Evolutionary conservation across 2,888 invertebrate genomes (phyloP), one percentile per base, ranked within the genome.

Genomic region (Ormyrus thymus): DNA sequence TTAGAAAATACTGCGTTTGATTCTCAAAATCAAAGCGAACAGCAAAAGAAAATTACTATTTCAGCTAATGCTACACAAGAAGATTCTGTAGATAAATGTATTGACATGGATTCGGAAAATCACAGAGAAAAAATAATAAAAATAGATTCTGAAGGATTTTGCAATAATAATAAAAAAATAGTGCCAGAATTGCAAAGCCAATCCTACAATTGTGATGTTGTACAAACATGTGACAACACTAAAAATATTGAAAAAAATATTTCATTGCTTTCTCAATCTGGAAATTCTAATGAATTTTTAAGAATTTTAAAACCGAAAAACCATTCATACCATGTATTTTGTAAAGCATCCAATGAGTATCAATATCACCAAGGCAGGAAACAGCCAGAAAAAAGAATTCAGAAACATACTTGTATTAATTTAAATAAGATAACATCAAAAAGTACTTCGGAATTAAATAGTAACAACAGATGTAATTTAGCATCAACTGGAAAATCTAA

Each of bases 391-490:
- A 53, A 61, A 10, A 53, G 10, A 66, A 59, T 29, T 13, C 7
- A 43, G 6, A 76, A 70, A 62, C 58, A 29, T 45, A 6, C 15
- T 46, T 48, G 45, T 53, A 46, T 29, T 3, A 75, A 51, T 15
- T n/a, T 50, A 51, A 10, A 70, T 58, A 64, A 79, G 43, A 65
- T n/a, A 51, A 11, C 70, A 10, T n/a, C 29, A 9, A 80, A 73
- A 76, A 76, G 55, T 29, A 64, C 7, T 62, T 51, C 13, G 10
- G 64, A 79, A 9, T 46, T 68, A 58, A 11, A 7, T 29, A 75
- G 46, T 55, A 66, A 15, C 48, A 72, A 55, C 50, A 73, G 68
- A 58, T 82, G 56, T 46, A 72, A 68, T 56, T 15, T 75, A 10
- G 2, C 62, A 58, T 15, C n/a, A 51, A 8, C n/a, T 10, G 75